A percentile compares a stretch with the other conserved stretches of the same genome.
phyloP scores from a whole-genome alignment of 1,140 invertebrate species.

The Drosophila parvula region DNA sequence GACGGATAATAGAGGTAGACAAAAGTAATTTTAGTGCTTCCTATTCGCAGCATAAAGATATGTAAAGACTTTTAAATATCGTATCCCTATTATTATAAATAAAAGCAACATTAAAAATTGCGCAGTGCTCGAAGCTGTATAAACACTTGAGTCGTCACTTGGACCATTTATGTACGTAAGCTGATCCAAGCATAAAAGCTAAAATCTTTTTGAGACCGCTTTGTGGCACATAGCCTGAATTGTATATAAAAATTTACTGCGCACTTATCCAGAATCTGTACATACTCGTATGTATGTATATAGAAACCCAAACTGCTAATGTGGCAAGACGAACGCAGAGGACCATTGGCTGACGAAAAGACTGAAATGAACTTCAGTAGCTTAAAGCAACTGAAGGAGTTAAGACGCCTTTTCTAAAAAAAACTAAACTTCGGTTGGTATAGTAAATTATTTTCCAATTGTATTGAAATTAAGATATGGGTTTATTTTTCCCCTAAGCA shows the following conservation, averaged over 20 bases:
- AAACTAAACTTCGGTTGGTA: slow-evolving; percentile 4
- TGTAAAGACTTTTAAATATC: too few relatives aligned
- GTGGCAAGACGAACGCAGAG: background rate
- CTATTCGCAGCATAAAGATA: too few relatives aligned
- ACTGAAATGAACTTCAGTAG: slow-evolving; percentile 6
- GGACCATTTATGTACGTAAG: background rate
- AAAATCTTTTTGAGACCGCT: background rate
- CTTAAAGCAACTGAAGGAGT: slow-evolving; percentile 10
- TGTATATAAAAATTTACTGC: background rate
- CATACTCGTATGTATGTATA: too few relatives aligned
- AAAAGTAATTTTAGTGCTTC: too few relatives aligned
- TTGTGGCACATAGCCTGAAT: background rate
- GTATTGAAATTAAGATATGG: background rate
- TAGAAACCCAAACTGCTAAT: background rate
- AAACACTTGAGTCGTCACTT: background rate
- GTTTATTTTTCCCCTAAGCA: background rate
- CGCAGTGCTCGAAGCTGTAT: background rate
- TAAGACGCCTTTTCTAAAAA: slow-evolving; percentile 3
- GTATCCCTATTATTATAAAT: too few relatives aligned
- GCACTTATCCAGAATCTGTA: background rate
- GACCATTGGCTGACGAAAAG: background rate
- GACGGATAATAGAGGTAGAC: too few relatives aligned
- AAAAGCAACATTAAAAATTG: background rate
- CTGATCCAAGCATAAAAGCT: slow-evolving; percentile 5
- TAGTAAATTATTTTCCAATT: background rate